Base-by-base conservation (phyloP, 2,888 invertebrate species). In the Drosophila lacicola region DNA sequence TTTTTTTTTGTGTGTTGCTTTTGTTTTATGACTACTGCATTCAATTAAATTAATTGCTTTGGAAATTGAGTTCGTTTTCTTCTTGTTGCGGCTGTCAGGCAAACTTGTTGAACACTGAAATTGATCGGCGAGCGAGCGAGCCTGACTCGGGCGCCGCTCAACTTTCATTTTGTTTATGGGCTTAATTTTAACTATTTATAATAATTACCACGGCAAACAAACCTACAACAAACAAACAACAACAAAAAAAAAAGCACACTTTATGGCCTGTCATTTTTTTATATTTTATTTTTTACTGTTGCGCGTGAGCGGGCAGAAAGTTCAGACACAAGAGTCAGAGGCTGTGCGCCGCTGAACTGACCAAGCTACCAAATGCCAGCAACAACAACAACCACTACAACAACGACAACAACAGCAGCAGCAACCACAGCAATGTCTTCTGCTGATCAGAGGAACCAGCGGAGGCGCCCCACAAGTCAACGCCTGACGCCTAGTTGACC, bases 41-140 rank as follows among this genome's bases (percentile, higher is more conserved):
- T 84, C 82, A 87, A 87, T 85, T 87, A 87, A 87, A 78, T 70
- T 82, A 85, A 85, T 85, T 87, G 82, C 85, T 78, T 76, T 78
- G 66, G 62, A 87, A 80, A 85, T 87, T 87, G 78, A 72, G 70
- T 70, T 70, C 58, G 78, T 77, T 85, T 82, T 71, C 57, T 51
- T 56, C 57, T 62, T 64, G 51, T 42, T 45, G 51, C 25, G 62
- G 19, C 41, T 58, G 50, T 37, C 44, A 39, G 54, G 34, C 41
- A 49, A 71, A 72, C 76, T 76, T 68, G 71, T 55, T 65, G 66
- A 64, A 56, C 60, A 41, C 60, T 71, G 61, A 54, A 74, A 75
- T 65, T 61, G 69, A 74, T 71, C 58, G 49, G 49, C 34, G 57
- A 56, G 46, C 44, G 37, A 56, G 46, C 44, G 37, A 41, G 49